Evolutionary conservation across 2,888 invertebrate genomes (phyloP).

Genomic region (Coleophora flavipennella): DNA sequence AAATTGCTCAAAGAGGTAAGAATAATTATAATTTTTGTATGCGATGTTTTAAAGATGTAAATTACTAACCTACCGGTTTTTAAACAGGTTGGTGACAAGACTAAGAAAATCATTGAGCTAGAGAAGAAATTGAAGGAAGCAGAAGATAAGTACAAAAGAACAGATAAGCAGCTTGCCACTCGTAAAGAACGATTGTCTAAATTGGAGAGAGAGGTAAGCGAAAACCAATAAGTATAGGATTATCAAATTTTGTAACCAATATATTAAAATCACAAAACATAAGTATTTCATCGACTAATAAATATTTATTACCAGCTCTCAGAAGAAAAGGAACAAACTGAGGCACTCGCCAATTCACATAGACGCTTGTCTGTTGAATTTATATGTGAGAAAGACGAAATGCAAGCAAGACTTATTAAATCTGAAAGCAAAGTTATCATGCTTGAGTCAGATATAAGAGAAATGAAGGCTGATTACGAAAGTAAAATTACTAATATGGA

Average conservation of each 20-base stretch:
- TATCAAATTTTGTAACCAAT: no score
- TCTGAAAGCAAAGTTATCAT: slow-evolving; percentile 60
- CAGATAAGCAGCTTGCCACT: slow-evolving; percentile 67
- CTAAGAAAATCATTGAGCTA: slow-evolving; percentile 74
- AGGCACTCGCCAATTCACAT: slow-evolving; percentile 44
- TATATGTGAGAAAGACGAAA: slow-evolving; percentile 59
- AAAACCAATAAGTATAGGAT: background rate
- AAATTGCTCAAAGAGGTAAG: slow-evolving; percentile 75
- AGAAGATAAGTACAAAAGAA: slow-evolving; percentile 76
- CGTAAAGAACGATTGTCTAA: slow-evolving; percentile 73
- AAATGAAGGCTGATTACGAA: slow-evolving; percentile 71
- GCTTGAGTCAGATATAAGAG: slow-evolving; percentile 64
- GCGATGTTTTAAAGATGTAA: background rate
- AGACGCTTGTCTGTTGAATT: slow-evolving; percentile 57
- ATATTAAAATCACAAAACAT: no score
- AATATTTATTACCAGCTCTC: slow-evolving; percentile 51
- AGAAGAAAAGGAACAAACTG: slow-evolving; percentile 61
- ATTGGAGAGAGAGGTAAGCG: slow-evolving; percentile 74
- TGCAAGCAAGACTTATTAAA: slow-evolving; percentile 55
- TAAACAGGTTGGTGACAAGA: slow-evolving; percentile 73
- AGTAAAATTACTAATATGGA: slow-evolving; percentile 74
- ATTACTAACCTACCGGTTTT: background rate
- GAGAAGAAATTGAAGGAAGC: slow-evolving; percentile 78
- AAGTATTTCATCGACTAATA: background rate
- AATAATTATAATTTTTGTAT: background rate